Evolutionary conservation across 2,888 invertebrate species (phyloP).

Genomic region (Trachelus iudaicus): DNA sequence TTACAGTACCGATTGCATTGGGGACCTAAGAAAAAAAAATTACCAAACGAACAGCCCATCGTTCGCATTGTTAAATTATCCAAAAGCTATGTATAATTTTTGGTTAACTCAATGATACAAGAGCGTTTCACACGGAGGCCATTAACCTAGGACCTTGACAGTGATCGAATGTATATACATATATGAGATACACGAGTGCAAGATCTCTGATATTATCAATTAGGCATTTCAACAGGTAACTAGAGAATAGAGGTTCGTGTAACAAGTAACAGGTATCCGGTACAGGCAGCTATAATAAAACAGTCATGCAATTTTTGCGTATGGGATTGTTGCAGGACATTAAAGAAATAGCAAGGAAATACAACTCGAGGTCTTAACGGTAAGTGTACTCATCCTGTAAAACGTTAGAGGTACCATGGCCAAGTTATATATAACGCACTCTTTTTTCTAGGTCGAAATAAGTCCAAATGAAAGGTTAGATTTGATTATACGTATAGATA

Average conservation of each 20-base stretch:
- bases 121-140: neutral
- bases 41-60: neutral
- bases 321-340: neutral
- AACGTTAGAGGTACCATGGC: neutral
- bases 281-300: neutral
- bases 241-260: neutral
- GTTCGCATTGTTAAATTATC: neutral
- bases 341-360: neutral
- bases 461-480: neutral
- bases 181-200: neutral
- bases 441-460: neutral
- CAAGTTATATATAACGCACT: neutral
- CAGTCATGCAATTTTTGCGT: neutral
- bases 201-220: constrained; percentile 4
- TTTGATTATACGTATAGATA: neutral
- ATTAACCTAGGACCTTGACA: neutral
- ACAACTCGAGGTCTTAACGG: neutral
- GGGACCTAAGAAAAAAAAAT: neutral
- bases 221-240: neutral
- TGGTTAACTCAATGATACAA: neutral
- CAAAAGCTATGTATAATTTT: neutral
- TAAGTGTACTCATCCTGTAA: neutral
- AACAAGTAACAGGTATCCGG: neutral
- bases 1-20: neutral
- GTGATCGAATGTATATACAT: neutral